Conservation (phyloP, 2,888 invertebrate genomes). For the Agrilus mali region DNA sequence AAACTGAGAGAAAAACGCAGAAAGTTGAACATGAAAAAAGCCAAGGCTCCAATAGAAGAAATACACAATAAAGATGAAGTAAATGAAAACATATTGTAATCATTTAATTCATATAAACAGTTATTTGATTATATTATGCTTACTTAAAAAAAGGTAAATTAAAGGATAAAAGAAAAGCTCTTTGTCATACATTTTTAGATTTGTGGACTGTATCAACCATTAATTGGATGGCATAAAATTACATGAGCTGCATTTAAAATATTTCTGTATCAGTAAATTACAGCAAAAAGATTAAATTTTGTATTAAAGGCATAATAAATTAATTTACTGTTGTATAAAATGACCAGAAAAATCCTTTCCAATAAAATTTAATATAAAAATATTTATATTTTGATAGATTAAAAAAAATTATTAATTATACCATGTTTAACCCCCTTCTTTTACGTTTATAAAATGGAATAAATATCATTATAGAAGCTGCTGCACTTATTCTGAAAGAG, state of each 20-base stretch:
- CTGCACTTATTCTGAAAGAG: too few species aligned
- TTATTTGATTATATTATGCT: background rate
- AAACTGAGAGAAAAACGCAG: constrained; percentile 18
- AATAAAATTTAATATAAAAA: too few species aligned
- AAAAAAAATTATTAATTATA: too few species aligned
- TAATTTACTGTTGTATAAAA: too few species aligned
- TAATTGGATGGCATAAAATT: background rate
- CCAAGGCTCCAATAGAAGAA: constrained; percentile 9
- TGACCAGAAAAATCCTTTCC: too few species aligned
- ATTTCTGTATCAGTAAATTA: background rate
- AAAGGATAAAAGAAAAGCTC: constrained; percentile 1
- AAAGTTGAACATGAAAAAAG: constrained; percentile 14
- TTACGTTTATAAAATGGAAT: too few species aligned
- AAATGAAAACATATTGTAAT: background rate
- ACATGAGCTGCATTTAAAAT: background rate
- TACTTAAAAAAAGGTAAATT: constrained; percentile 5
- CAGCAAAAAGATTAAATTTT: too few species aligned
- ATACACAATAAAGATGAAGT: constrained; percentile 16
- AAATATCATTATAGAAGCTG: too few species aligned
- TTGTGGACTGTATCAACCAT: background rate
- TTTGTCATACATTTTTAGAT: constrained; percentile 1
- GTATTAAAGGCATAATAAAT: too few species aligned
- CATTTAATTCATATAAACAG: too few species aligned
- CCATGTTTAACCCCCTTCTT: too few species aligned
- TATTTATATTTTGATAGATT: too few species aligned